Evolutionary conservation across 2,888 invertebrate species (phyloP), one percentile per base, ranked within the genome.

Genomic region (Coremacera marginata): DNA sequence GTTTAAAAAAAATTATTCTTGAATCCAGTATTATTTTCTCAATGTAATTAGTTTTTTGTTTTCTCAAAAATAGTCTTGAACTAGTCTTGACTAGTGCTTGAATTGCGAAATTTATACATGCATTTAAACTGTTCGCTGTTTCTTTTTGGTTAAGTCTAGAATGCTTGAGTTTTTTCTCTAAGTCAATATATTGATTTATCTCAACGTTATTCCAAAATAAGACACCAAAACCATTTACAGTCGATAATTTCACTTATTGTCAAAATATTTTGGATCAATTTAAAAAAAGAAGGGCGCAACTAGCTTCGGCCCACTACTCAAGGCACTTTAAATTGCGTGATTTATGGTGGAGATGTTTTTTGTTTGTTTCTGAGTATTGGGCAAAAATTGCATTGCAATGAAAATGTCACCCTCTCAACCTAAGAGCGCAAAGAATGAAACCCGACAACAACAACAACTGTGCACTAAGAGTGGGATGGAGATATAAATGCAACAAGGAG

Each of bases 201-300:
- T 34, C 37, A 7, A 60, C 63, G 3, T 63, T 22, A 11, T 44
- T 1, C 67, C 16, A 19, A 9, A 19, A 22, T 67, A 2, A 31
- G 31, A 63, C 63, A 11, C 63, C 25, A 22, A 27, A 51, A 37
- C 25, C 37, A 65, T 67, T 74, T 25, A 67, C 67, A 77, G 75
- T 78, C 71, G 68, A 78, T 76, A 77, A 77, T 76, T 77, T 76
- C 67, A 76, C 77, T 77, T 78, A 77, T 78, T 83, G 83, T 83
- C 83, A 82, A 79, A 83, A 83, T 82, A 82, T 83, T 82, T 81
- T 79, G 71, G 55, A 49, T 63, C 72, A 72, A 79, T 77, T 79
- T 79, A 73, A 68, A 75, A 55, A 65, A 52, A n/a, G n/a, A 31
- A 44, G 44, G 74, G 65, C 31, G 49, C 19, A 62, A 60, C 62